Evolutionary conservation across 2,888 invertebrate species (phyloP), one percentile per base, ranked within the genome.

Genomic region (Molanna angustata): DNA sequence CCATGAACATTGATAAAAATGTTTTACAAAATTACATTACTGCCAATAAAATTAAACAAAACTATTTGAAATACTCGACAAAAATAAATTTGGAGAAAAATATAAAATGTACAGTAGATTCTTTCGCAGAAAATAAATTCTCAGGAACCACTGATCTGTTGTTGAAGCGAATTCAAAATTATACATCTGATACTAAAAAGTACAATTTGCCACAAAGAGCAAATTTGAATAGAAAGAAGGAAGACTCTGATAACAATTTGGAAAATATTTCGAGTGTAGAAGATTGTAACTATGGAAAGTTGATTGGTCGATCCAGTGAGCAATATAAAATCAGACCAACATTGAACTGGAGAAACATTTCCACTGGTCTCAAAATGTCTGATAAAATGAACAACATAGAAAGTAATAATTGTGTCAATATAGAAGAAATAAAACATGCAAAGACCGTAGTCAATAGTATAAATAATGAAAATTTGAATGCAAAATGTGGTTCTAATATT

Each of bases 1-100:
- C 50, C 7, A 58, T 55, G 58, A 58, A 53, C 33, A 47, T 58
- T 3, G 58, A 58, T 20, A 55, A 52, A 14, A 51, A 49, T 41
- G 41, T 54, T 16, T 45, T 58, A 9, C 58, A 56, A 37, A 58
- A 54, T 14, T 58, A 58, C 16, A 51, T 58, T 11, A n/a, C 41
- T 2, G 32, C 45, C 2, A 49, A 51, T 13, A 51, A 48, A 27
- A 41, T 51, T 17, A 50, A 42, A 9, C 41, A 50, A 20, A 52
- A 53, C 21, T 40, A 27, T 32, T 20, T 35, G 3, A 44, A 33
- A 21, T 50, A 49, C 41, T 45, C 50, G 4, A 52, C 46, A 17
- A 40, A 50, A 1, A 27, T 45, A 21, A 49, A 45, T 22, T 35
- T 56, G 16, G 16, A 42, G 13, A 43, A 19, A 16, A 46, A 33